phyloP scores from a whole-genome alignment of 2,888 invertebrate species.

The Dorcus parallelipipedus region DNA sequence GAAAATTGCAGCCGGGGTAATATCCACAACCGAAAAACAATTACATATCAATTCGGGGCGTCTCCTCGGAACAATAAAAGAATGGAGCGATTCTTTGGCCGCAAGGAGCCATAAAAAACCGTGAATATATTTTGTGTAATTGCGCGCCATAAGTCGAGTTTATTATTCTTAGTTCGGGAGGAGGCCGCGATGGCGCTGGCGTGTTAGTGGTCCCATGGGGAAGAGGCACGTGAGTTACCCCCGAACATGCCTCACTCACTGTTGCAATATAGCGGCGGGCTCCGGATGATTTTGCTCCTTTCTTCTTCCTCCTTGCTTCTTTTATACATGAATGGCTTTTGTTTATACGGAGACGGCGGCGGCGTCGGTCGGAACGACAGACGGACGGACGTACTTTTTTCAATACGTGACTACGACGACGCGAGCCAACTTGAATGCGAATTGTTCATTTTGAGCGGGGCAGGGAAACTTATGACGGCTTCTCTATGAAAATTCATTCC shows the following conservation, averaged over 20 bases:
- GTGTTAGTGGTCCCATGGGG: constrained; percentile 48
- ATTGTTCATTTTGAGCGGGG: no score
- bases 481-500: no score
- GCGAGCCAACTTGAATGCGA: no score
- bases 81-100: constrained; percentile 49
- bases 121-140: constrained; percentile 53
- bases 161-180: constrained; percentile 47
- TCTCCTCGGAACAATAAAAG: constrained; percentile 50
- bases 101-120: constrained; percentile 53
- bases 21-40: constrained; percentile 43
- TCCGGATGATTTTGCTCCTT: no score
- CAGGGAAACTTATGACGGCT: no score
- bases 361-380: constrained; percentile 5
- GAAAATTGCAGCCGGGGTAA: constrained; percentile 12
- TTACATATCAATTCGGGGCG: constrained; percentile 48
- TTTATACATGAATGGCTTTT: constrained; percentile 1
- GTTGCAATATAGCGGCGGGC: no score
- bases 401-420: no score
- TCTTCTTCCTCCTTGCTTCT: neutral
- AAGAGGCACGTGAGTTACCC: neutral
- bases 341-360: neutral
- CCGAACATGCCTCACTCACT: no score
- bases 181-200: constrained; percentile 44
- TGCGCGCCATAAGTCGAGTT: constrained; percentile 51
- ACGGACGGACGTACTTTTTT: neutral